phyloP scores from a whole-genome alignment of 2,888 invertebrate genomes.

The Lithophane leautieri region DNA sequence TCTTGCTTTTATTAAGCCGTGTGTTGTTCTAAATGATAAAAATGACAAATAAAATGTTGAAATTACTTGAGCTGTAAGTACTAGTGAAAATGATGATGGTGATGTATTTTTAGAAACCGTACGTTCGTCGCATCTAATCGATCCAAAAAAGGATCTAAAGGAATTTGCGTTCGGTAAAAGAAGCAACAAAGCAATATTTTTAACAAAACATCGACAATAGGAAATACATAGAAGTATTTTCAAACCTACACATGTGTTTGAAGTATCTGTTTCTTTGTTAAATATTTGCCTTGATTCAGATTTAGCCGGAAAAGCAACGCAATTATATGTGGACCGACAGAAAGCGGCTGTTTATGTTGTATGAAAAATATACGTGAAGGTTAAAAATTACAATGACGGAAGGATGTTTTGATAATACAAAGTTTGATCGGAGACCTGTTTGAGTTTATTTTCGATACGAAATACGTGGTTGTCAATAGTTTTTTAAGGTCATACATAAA shows the following conservation, averaged over 20 bases:
- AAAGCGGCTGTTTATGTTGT: constrained; percentile 20
- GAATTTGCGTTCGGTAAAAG: no score
- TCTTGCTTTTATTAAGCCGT: constrained; percentile 26
- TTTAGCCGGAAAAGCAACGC: constrained; percentile 4
- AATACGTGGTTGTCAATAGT: constrained; percentile 22
- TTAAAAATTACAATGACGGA: constrained; percentile 9
- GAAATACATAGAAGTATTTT: constrained; percentile 8
- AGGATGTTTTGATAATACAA: constrained; percentile 26
- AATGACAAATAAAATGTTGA: constrained; percentile 39
- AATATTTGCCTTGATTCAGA: constrained; percentile 25
- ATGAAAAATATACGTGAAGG: constrained; percentile 20
- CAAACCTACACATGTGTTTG: not conserved
- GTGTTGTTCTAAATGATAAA: constrained; percentile 36
- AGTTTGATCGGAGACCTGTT: constrained; percentile 8
- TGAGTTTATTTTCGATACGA: constrained; percentile 13
- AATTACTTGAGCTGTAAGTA: not conserved
- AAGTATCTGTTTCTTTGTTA: constrained; percentile 22
- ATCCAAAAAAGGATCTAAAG: not conserved
- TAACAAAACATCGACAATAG: not conserved
- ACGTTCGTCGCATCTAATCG: not conserved
- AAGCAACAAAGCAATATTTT: not conserved
- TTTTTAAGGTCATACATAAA: not conserved
- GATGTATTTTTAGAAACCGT: not conserved
- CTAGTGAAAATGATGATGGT: constrained; percentile 2
- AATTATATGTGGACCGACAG: constrained; percentile 26